A percentile compares a stretch with the other conserved stretches of the same genome.
phyloP scores from a whole-genome alignment of 1,140 invertebrate genomes.

The Fopius arisanus region DNA sequence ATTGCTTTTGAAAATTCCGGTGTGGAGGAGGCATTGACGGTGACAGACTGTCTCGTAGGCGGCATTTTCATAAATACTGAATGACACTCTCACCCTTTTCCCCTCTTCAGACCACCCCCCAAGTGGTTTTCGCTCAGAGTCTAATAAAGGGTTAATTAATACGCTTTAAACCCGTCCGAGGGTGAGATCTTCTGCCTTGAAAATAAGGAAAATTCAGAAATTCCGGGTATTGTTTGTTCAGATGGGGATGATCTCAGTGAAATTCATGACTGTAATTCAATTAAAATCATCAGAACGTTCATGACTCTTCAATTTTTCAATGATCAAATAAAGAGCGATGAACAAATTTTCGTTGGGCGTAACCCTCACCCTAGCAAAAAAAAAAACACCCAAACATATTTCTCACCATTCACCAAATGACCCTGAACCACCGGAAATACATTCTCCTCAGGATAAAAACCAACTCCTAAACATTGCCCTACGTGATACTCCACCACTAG shows the following conservation, averaged over 20 bases:
- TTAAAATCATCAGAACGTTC: too few relatives aligned
- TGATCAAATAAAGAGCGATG: too few relatives aligned
- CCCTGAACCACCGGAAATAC: background rate
- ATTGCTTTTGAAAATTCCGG: background rate
- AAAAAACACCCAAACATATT: too few relatives aligned
- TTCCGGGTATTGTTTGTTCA: background rate
- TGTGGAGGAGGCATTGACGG: background rate
- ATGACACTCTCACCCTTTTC: conserved; percentile 35
- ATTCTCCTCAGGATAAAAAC: background rate
- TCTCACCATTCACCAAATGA: background rate
- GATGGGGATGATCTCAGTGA: background rate
- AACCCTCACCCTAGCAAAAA: too few relatives aligned
- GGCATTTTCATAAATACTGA: conserved; percentile 21
- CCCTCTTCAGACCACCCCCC: conserved; percentile 18
- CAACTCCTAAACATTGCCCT: background rate
- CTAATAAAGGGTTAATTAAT: conserved; percentile 65
- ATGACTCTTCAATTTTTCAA: too few relatives aligned
- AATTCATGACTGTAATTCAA: too few relatives aligned
- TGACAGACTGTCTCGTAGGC: background rate
- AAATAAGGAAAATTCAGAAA: background rate
- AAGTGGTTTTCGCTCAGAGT: conserved; percentile 56
- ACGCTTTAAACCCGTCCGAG: conserved; percentile 53
- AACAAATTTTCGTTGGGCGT: too few relatives aligned
- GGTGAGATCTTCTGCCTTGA: conserved; percentile 36
- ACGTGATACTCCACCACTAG: background rate